Base-by-base conservation (phyloP, 53 echinoderm and acorn worm genomes). In the Hippasteria phrygiana region DNA sequence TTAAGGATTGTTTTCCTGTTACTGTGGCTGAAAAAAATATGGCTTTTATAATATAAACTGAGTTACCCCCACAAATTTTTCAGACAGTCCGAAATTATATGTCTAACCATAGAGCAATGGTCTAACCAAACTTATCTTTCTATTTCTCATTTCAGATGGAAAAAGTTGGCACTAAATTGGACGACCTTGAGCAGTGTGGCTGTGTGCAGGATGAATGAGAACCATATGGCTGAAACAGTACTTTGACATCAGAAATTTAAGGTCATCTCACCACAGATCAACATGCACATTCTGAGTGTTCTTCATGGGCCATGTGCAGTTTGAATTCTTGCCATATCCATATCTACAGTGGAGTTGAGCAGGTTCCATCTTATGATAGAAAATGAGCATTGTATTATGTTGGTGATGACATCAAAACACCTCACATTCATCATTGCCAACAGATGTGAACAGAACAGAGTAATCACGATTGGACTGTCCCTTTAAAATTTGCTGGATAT, bases 151-250 rank as follows among this genome's bases (percentile, higher is more conserved):
- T 43, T 22, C 71, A 85, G 85, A 34, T 85, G 70, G 70, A 85
- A 37, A 85, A 85, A 85, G 85, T 85, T 35, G 70, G 70, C 24
- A 85, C 47, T 65, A 85, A 85, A 37, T 50, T 85, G 71, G 85
- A 85, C 38, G 48, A 48, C 45, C 71, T 85, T 20, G 85, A 85
- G 71, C 62, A 85, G 9, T 85, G 85, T 33, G 35, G 48, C 18
- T 85, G 85, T 50, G 69, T 35, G 20, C 47, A 69, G 36, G 32
- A n/a, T n/a, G n/a, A 85, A 85, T 85, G 71, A 85, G 39, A 53
- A 69, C 53, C 85, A 85, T 13, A 33, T 85, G 85, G 36, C 36
- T 62, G 18, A 14, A 20, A 75, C 33, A 80, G 64, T 55, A 64
- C 22, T 54, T 22, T 76, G 66, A 65, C 64, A 24, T 32, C 65